Percentiles rank a stretch among this genome's conserved stretches.
Conservation (phyloP, 2,888 invertebrate genomes). For the Ecliptopera silaceata region DNA sequence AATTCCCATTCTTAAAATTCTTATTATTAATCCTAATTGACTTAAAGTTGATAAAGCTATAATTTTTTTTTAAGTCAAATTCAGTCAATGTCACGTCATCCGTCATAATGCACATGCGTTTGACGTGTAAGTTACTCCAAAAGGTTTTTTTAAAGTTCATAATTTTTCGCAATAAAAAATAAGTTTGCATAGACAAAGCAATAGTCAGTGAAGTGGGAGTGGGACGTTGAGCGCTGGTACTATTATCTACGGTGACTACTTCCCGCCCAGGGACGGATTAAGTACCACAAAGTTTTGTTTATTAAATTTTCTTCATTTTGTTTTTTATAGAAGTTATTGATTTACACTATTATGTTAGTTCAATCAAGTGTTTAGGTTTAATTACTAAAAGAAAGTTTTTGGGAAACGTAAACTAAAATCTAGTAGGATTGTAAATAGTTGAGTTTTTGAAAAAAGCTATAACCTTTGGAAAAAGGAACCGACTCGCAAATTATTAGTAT, state of each 20-base stretch:
- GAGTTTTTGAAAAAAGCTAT: too few relatives aligned
- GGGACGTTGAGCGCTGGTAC: conserved; percentile 8
- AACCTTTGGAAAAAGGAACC: too few relatives aligned
- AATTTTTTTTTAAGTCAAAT: conserved; percentile 89
- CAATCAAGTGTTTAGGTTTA: too few relatives aligned
- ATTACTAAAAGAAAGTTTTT: too few relatives aligned
- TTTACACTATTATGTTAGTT: too few relatives aligned
- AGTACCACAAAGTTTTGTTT: conserved; percentile 12
- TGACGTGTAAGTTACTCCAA: too few relatives aligned
- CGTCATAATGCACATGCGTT: background rate
- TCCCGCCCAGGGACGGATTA: conserved; percentile 31
- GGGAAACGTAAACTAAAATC: too few relatives aligned
- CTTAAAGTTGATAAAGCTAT: conserved; percentile 90
- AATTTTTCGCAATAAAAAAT: background rate
- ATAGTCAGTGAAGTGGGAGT: conserved; percentile 40
- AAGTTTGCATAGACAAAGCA: background rate
- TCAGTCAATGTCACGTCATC: too few relatives aligned
- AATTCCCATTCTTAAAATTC: conserved; percentile 82
- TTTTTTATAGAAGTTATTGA: background rate
- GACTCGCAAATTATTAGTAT: too few relatives aligned
- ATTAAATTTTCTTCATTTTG: too few relatives aligned
- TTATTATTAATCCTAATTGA: conserved; percentile 89
- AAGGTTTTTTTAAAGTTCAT: too few relatives aligned
- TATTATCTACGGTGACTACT: conserved; percentile 28
- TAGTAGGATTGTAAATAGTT: too few relatives aligned